Percentiles rank a stretch among this genome's conserved stretches.
These are phyloP conservation scores for Crioceris asparagi DNA, from an alignment of 2,888 invertebrate species.

Conservation along the genomic window DNA sequence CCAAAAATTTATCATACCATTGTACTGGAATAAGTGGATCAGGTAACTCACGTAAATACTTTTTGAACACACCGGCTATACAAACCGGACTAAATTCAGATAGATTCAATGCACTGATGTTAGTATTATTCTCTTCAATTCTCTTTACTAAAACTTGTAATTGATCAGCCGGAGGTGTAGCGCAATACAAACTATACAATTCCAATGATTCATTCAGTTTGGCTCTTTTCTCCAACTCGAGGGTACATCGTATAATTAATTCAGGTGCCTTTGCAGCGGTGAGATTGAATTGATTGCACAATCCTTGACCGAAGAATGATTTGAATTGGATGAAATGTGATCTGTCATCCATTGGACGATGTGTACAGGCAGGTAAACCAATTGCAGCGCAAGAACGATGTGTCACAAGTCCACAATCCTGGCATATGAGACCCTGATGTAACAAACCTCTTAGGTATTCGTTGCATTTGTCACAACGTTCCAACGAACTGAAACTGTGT, in stretches of 20 bases:
- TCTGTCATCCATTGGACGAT: conserved; percentile 24
- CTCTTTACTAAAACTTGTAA: conserved; percentile 46
- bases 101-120: conserved; percentile 40
- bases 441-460: conserved; percentile 57
- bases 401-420: conserved; percentile 61
- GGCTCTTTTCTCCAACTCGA: conserved; percentile 51
- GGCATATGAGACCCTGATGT: conserved; percentile 61
- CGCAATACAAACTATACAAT: conserved; percentile 56
- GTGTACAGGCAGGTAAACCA: conserved; percentile 44
- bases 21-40: conserved; percentile 66
- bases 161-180: conserved; percentile 49
- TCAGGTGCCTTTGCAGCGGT: conserved; percentile 47
- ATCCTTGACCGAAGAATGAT: conserved; percentile 50
- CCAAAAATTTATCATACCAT: conserved; percentile 61
- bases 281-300: conserved; percentile 51
- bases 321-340: conserved; percentile 30
- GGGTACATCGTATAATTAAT: conserved; percentile 43
- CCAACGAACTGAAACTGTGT: conserved; percentile 55
- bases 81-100: conserved; percentile 42
- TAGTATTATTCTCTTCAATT: conserved; percentile 37
- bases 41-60: conserved; percentile 61
- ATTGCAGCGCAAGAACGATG: conserved; percentile 59
- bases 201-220: conserved; percentile 42
- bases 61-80: conserved; percentile 54
- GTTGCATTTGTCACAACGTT: conserved; percentile 63